Conservation (phyloP, 2,113 vertebrate genomes). For the Myrmecophaga tridactyla region DNA sequence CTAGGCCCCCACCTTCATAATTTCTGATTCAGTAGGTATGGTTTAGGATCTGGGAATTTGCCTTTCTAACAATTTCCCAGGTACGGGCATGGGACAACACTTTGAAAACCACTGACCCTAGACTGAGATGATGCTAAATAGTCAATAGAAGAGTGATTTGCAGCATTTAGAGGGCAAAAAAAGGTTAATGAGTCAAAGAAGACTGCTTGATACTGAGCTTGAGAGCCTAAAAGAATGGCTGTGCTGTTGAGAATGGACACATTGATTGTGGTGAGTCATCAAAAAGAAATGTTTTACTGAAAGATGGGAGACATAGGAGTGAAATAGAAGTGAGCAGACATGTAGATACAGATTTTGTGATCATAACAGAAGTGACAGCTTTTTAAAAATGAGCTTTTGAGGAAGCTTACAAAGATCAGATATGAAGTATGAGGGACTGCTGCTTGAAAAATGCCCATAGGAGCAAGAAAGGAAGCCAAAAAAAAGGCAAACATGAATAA, state of each 20-base stretch:
- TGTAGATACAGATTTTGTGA: neutral
- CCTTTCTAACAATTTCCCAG: neutral
- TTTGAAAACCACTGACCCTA: neutral
- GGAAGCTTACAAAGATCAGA: neutral
- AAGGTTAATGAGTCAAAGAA: neutral
- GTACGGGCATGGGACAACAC: neutral
- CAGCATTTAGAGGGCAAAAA: constrained; percentile 24
- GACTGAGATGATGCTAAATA: neutral
- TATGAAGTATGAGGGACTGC: neutral
- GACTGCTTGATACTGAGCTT: neutral
- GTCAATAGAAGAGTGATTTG: constrained; percentile 21
- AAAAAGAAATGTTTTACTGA: neutral
- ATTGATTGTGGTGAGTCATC: neutral
- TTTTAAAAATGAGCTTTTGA: neutral
- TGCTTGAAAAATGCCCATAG: constrained; percentile 4
- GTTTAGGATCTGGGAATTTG: neutral
- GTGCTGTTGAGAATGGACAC: neutral
- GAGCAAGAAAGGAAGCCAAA: neutral
- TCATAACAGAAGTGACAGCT: constrained; percentile 4
- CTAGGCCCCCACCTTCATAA: neutral
- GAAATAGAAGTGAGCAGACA: neutral
- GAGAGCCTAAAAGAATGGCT: neutral
- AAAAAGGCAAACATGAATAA: constrained; percentile 3
- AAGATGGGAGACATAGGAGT: neutral
- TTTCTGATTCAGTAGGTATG: constrained; percentile 7